Percentiles rank a stretch among this genome's conserved stretches.
Evolutionary conservation across 1,140 invertebrate species (phyloP).

Genomic region (Atta colombica): DNA sequence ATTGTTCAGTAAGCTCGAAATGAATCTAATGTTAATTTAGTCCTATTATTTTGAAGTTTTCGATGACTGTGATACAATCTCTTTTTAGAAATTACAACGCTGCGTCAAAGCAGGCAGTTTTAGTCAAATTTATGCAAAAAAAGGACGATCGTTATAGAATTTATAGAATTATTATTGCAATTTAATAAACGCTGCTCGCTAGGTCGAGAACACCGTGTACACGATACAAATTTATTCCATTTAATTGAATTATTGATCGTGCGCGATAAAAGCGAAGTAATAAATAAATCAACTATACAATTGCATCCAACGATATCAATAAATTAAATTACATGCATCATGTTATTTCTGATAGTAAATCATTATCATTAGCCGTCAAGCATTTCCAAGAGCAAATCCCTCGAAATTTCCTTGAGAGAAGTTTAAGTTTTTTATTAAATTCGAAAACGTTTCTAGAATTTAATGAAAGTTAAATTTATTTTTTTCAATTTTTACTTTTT

Average conservation of each 20-base stretch:
- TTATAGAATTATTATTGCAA: background rate
- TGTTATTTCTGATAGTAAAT: background rate
- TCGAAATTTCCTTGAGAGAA: background rate
- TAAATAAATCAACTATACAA: conserved; percentile 39
- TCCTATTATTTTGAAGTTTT: background rate
- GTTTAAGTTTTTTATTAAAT: background rate
- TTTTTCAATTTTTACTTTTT: background rate
- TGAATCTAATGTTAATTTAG: conserved; percentile 1
- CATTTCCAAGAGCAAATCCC: background rate
- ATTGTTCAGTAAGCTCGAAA: background rate
- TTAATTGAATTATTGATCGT: conserved; percentile 48
- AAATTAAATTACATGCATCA: conserved; percentile 34
- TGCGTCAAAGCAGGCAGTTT: background rate
- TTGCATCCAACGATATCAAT: conserved; percentile 43
- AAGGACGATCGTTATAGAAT: background rate
- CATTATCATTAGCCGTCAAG: background rate
- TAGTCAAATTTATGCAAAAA: background rate
- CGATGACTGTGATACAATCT: background rate
- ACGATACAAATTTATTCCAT: conserved; percentile 19
- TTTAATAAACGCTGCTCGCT: conserved; percentile 11
- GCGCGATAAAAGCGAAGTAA: conserved; percentile 27
- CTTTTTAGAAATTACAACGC: background rate
- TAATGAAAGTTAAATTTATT: background rate
- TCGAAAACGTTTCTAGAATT: background rate
- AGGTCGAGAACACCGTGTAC: conserved; percentile 15